Evolutionary conservation across 2,113 vertebrate genomes (phyloP), one percentile per base, ranked within the genome.

Genomic region (Anarrhichthys ocellatus): DNA sequence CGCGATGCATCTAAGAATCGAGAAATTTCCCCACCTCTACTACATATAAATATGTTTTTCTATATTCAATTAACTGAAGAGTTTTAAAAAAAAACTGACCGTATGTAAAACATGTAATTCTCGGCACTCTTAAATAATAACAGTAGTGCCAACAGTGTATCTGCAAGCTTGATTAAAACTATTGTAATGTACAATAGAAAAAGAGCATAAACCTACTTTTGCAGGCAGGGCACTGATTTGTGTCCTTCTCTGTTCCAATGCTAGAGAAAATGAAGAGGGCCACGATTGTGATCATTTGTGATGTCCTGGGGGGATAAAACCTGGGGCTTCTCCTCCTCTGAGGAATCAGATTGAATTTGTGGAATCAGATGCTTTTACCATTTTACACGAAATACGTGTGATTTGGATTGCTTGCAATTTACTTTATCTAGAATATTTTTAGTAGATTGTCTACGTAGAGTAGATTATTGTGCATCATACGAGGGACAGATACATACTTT

Each of bases 261-360:
- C 22, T n/a, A 4, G 20, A 44, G 29, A 54, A 14, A 27, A 17
- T 20, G 29, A 11, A 65, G 18, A n/a, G 22, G 48, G 81, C 67
- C 59, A 52, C 61, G 27, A 59, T 66, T 40, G 40, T 46, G 67
- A 83, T 72, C 22, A 72, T 74, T 59, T 76, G 66, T 83, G 61
- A 77, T 61, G 48, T 66, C 40, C 40, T 18, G n/a, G 65, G n/a
- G 61, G 61, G 13, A 66, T 67, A 59, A 52, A 73, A 66, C 74
- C 48, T 59, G 5, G n/a, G 17, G 71, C 52, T 58, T 38, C 32
- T 34, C 27, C 54, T 70, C 17, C 59, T 38, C 59, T 64, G 48
- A 48, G 59, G 61, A 72, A 73, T 78, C 18, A 50, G 29, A 78
- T 20, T 24, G 50, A 65, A 48, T 83, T 58, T 72, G 20, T 58